Evolutionary conservation across 2,888 invertebrate species (phyloP).

Genomic region (Halocaridina rubra): DNA sequence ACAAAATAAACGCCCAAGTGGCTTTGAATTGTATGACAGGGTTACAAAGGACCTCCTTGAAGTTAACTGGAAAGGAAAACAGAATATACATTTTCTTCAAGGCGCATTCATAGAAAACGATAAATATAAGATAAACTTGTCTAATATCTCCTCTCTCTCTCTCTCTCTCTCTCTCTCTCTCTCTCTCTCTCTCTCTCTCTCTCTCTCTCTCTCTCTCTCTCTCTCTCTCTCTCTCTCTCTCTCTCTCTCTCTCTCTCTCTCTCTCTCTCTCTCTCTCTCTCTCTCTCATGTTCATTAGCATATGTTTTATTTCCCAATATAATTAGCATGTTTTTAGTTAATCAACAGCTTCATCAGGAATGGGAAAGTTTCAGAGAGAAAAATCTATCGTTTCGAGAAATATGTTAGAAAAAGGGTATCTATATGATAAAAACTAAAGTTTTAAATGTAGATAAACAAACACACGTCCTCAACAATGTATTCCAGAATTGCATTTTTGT

Average conservation of each 20-base stretch:
- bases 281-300: not conserved
- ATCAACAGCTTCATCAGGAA: not conserved
- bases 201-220: not conserved
- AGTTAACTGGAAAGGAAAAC: not conserved
- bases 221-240: not conserved
- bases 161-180: not conserved
- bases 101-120: too few relatives aligned
- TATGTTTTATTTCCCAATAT: too few relatives aligned
- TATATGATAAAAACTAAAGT: too few relatives aligned
- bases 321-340: not conserved
- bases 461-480: too few relatives aligned
- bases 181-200: constrained; percentile 7
- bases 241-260: not conserved
- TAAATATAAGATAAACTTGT: not conserved
- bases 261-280: not conserved
- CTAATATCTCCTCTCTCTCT: not conserved
- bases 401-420: too few relatives aligned
- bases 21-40: not conserved
- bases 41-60: not conserved
- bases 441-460: too few relatives aligned
- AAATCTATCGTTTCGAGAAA: too few relatives aligned
- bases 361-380: too few relatives aligned
- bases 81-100: too few relatives aligned
- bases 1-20: not conserved
- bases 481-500: too few relatives aligned